phyloP scores from a whole-genome alignment of 1,140 invertebrate species.

The Cydia fagiglandana region DNA sequence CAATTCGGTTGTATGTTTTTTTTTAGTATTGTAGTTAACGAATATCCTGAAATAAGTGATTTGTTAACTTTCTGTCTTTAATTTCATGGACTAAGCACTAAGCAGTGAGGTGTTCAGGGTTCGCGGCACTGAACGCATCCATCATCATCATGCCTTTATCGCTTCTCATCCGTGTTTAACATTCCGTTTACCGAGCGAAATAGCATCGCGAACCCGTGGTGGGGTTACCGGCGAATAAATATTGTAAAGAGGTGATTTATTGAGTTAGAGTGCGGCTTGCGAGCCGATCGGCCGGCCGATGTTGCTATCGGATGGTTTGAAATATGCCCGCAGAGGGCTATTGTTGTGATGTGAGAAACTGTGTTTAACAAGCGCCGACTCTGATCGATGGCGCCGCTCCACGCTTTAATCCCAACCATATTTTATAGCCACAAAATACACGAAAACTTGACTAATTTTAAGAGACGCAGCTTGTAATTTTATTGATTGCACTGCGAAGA shows the following conservation, averaged over 20 bases:
- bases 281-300: constrained; percentile 59
- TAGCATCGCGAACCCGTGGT: constrained; percentile 50
- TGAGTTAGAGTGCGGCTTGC: constrained; percentile 53
- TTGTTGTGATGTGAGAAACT: constrained; percentile 76
- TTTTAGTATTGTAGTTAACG: no score
- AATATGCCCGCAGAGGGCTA: constrained; percentile 71
- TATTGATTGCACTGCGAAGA: constrained; percentile 24
- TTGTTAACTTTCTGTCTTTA: neutral
- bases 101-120: neutral
- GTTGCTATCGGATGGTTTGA: constrained; percentile 70
- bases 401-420: constrained; percentile 54
- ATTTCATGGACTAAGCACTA: neutral
- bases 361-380: constrained; percentile 72
- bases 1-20: no score
- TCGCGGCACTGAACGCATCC: neutral
- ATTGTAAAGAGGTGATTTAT: constrained; percentile 77
- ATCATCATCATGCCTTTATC: constrained; percentile 4
- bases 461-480: constrained; percentile 41
- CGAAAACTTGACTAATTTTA: constrained; percentile 65
- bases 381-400: constrained; percentile 66
- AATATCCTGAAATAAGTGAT: neutral
- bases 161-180: constrained; percentile 17
- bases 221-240: constrained; percentile 68
- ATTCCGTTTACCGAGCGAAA: constrained; percentile 31
- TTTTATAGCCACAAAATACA: constrained; percentile 66